Percentiles rank a stretch among this genome's conserved stretches.
Conservation (phyloP, 2,888 invertebrate genomes). For the Pegoplata infirma region DNA sequence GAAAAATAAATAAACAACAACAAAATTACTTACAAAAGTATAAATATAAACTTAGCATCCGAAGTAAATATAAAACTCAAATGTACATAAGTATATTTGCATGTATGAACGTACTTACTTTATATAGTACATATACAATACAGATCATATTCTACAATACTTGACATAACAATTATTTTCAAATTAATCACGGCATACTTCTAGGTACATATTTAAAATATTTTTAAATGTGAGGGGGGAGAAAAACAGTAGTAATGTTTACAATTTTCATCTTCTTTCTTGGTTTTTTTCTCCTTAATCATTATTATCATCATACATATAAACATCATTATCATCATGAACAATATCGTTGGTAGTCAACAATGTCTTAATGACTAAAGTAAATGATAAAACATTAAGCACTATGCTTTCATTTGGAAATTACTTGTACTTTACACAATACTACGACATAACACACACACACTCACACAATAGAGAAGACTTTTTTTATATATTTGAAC, state of each 20-base stretch:
- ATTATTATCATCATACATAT: background rate
- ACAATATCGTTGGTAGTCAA: no score
- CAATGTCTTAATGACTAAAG: background rate
- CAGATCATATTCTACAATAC: constrained; percentile 3
- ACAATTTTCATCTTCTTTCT: background rate
- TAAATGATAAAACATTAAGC: constrained; percentile 10
- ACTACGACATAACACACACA: no score
- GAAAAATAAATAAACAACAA: background rate
- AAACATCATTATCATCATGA: background rate
- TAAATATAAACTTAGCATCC: background rate
- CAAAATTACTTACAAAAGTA: background rate
- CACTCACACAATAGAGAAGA: constrained; percentile 7
- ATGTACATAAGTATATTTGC: background rate
- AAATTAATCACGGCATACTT: constrained; percentile 55
- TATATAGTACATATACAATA: background rate
- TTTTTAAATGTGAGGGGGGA: background rate
- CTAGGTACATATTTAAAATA: constrained; percentile 24
- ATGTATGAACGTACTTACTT: background rate
- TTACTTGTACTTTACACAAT: constrained; percentile 3
- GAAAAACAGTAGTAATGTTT: constrained; percentile 30
- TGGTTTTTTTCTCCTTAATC: background rate
- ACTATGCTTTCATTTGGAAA: constrained; percentile 10
- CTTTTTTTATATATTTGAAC: no score
- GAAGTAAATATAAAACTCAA: background rate
- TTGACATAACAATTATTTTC: constrained; percentile 52